A percentile compares a stretch with the other conserved stretches of the same genome.
phyloP scores from a whole-genome alignment of 2,113 vertebrate genomes.

The Apteryx owenii region DNA sequence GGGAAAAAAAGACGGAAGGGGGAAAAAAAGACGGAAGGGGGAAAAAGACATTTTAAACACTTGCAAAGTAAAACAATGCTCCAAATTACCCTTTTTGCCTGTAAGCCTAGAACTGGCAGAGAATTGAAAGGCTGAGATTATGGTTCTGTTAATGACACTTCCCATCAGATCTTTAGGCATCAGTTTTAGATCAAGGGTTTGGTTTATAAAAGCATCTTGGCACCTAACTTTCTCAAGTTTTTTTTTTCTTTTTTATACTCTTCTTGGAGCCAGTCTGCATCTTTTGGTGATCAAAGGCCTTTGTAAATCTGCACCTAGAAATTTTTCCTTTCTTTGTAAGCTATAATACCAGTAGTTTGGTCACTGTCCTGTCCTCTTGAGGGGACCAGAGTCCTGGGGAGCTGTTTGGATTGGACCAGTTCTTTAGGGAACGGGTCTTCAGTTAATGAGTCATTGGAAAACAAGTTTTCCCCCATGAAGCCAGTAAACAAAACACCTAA shows the following conservation, averaged over 20 bases:
- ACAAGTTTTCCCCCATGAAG: conserved; percentile 60
- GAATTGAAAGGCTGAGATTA: conserved; percentile 63
- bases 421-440: conserved; percentile 62
- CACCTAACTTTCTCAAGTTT: not conserved
- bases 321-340: not conserved
- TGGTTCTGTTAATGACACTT: conserved; percentile 41
- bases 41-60: not conserved
- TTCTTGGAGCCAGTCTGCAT: not conserved
- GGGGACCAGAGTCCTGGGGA: not conserved
- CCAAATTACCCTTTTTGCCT: not conserved
- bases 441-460: conserved; percentile 43
- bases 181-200: conserved; percentile 61
- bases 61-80: conserved; percentile 31
- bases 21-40: not conserved
- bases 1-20: no score
- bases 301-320: not conserved
- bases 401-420: conserved; percentile 11
- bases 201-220: conserved; percentile 55
- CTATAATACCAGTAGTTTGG: not conserved
- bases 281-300: conserved; percentile 24
- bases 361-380: not conserved
- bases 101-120: conserved; percentile 4
- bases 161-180: conserved; percentile 64
- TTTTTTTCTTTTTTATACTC: not conserved
- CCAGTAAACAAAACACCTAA: conserved; percentile 56